Conservation (phyloP, 2,888 invertebrate species). For the Nipponacmea schrenckii region DNA sequence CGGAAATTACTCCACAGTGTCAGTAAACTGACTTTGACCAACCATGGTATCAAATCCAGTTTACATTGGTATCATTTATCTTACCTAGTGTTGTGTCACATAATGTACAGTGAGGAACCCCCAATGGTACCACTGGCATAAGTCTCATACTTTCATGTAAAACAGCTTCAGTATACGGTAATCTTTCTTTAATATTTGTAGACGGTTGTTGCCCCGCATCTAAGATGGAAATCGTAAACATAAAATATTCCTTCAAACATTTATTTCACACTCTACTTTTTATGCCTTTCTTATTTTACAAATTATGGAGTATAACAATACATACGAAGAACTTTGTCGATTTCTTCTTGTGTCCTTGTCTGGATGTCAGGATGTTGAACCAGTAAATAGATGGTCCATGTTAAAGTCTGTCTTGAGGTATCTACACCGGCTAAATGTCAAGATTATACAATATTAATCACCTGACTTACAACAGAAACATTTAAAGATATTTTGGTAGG, state of each 20-base stretch:
- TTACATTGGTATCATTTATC: too few relatives aligned
- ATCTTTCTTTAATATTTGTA: slow-evolving; percentile 29
- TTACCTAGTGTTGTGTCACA: slow-evolving; percentile 38
- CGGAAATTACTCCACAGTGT: too few relatives aligned
- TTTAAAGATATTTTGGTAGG: background rate
- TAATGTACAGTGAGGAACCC: slow-evolving; percentile 37
- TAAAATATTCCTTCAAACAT: too few relatives aligned
- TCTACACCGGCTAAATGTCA: slow-evolving; percentile 33
- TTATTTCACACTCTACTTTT: too few relatives aligned
- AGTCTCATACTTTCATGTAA: slow-evolving; percentile 50
- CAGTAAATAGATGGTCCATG: slow-evolving; percentile 28
- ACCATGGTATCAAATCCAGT: too few relatives aligned
- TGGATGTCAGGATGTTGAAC: slow-evolving; percentile 30
- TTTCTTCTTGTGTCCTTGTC: slow-evolving; percentile 25
- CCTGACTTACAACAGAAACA: background rate
- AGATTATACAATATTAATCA: too few relatives aligned
- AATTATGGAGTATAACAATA: too few relatives aligned
- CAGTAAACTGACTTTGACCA: too few relatives aligned
- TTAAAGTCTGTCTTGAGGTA: slow-evolving; percentile 29
- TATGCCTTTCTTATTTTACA: too few relatives aligned
- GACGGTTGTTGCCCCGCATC: too few relatives aligned
- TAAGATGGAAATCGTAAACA: slow-evolving; percentile 12
- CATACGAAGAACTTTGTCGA: slow-evolving; percentile 22
- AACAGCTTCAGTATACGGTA: slow-evolving; percentile 47
- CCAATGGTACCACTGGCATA: slow-evolving; percentile 35